Evolutionary conservation across 1,140 invertebrate species (phyloP).

Genomic region (Pseudomyrmex cubaensis): DNA sequence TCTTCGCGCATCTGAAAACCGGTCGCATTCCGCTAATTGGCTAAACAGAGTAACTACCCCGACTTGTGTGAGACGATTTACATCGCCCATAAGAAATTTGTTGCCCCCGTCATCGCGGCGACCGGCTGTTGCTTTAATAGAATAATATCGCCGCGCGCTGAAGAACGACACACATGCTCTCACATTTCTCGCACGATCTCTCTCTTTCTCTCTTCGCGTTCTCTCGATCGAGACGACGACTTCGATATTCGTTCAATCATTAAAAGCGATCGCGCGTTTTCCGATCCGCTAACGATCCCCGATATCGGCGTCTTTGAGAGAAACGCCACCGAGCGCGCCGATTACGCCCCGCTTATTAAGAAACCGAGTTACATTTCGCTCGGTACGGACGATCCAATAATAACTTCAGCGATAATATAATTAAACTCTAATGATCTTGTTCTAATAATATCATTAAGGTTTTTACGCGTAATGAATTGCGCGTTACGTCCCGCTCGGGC

Average conservation of each 20-base stretch:
- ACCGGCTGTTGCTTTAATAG: conserved; percentile 68
- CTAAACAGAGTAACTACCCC: conserved; percentile 77
- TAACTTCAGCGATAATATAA: conserved; percentile 58
- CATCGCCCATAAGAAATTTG: conserved; percentile 78
- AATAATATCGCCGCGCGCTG: conserved; percentile 50
- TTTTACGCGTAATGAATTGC: conserved; percentile 53
- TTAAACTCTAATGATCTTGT: conserved; percentile 52
- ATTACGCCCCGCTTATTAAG: conserved; percentile 26
- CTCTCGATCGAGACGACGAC: conserved; percentile 12
- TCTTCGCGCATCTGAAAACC: conserved; percentile 64
- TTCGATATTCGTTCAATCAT: conserved; percentile 67
- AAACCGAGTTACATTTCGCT: conserved; percentile 45
- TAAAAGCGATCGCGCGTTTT: conserved; percentile 55
- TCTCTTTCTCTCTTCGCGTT: background rate
- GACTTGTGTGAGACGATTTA: conserved; percentile 79
- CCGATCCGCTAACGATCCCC: conserved; percentile 59
- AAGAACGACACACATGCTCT: background rate
- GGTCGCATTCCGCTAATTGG: conserved; percentile 79
- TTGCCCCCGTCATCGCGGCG: conserved; percentile 57
- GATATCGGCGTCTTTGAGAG: conserved; percentile 69
- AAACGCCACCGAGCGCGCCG: background rate
- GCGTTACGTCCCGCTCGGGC: conserved; percentile 12
- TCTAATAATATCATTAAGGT: conserved; percentile 43
- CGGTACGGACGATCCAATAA: conserved; percentile 38
- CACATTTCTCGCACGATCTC: conserved; percentile 20